Evolutionary conservation across 1,140 invertebrate species (phyloP), one percentile per base, ranked within the genome.

Genomic region (Drosophila rhopaloa): DNA sequence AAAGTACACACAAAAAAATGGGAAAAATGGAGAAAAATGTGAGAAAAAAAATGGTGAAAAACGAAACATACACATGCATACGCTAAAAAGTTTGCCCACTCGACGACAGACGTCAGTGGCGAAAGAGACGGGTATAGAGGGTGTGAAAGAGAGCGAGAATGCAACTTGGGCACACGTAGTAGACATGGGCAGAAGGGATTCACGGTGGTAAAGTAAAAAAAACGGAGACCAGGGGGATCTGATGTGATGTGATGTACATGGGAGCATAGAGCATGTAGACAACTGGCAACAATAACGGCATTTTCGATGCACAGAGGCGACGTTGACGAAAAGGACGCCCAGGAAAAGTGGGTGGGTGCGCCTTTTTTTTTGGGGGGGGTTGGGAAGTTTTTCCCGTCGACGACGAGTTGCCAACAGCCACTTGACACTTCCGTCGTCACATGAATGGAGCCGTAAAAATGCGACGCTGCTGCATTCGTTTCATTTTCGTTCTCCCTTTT

Each of bases 391-490:
- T 81, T 77, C 60, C 72, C 83, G 84, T 89, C 84, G 80, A 75
- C 80, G 84, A 79, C 74, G 84, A 89, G 85, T 89, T 89, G 84
- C 84, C 84, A 89, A 89, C 84, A 89, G 84, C 84, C 84, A 89
- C 84, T 89, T 89, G 84, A 89, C 84, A 89, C 84, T 89, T 89
- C 84, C 84, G 84, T 85, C 84, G 80, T 89, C 84, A 86, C 84
- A 84, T 89, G 84, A 89, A 89, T 89, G 84, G 84, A 90, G 84
- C 80, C 84, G 84, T 88, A 89, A 88, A 88, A 89, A 89, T 89
- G 84, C 68, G 84, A 89, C 84, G 84, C 81, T 88, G 67, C 77
- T 89, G 80, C 74, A 81, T 80, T 70, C 58, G 76, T 59, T 76
- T 76, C 74, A 60, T 77, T 77, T 60, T 46, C 51, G 59, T 53